Percentiles rank a stretch among this genome's conserved stretches.
phyloP scores from a whole-genome alignment of 2,113 vertebrate species.

The Zosterops japonicus region DNA sequence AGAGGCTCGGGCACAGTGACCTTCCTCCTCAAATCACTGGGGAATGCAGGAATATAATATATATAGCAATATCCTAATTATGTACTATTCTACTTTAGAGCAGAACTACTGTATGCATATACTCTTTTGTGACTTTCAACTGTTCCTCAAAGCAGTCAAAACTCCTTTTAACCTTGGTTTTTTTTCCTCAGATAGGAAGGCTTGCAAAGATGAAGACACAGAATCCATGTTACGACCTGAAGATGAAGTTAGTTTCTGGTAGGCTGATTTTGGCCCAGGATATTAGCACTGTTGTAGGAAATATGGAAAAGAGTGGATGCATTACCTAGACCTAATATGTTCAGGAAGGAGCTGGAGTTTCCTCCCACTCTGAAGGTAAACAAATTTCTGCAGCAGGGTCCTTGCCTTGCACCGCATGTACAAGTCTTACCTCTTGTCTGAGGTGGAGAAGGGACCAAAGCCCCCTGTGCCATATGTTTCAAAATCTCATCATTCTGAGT shows the following conservation, averaged over 20 bases:
- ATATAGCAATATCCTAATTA: background rate
- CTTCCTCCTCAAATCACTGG: background rate
- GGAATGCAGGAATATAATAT: background rate
- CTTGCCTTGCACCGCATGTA: background rate
- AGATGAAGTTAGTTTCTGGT: background rate
- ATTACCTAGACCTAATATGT: background rate
- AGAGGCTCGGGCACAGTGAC: background rate
- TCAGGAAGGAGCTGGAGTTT: background rate
- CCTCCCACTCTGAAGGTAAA: background rate
- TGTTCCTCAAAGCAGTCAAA: background rate
- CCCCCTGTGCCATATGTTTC: background rate
- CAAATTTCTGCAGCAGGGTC: background rate
- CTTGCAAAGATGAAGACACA: background rate
- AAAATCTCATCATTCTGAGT: background rate
- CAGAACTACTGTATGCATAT: background rate
- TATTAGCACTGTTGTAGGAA: background rate
- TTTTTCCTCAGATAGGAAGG: background rate
- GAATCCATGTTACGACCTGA: background rate
- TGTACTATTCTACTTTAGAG: background rate
- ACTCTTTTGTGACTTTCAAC: background rate
- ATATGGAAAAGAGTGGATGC: background rate
- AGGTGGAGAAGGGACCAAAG: background rate
- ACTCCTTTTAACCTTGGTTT: background rate
- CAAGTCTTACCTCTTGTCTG: background rate
- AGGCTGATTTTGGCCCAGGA: background rate